A percentile compares a stretch with the other conserved stretches of the same genome.
Conservation (phyloP, 2,113 vertebrate genomes). For the Melanostigma gelatinosum region DNA sequence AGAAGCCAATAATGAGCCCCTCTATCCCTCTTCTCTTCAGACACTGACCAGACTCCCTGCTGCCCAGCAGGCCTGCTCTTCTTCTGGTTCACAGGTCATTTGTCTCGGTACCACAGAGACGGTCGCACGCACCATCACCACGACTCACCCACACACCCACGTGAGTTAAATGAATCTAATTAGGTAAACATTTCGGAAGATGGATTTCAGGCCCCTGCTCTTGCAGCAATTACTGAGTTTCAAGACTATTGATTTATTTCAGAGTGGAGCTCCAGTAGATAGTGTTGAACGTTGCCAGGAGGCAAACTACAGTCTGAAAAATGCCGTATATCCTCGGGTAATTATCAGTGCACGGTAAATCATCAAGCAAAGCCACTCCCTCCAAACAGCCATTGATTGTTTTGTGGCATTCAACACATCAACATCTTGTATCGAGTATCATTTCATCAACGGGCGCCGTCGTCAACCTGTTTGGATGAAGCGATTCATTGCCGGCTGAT, state of each 20-base stretch:
- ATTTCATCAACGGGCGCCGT: constrained; percentile 44
- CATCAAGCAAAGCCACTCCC: constrained; percentile 31
- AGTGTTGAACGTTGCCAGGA: constrained; percentile 45
- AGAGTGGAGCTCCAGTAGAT: constrained; percentile 22
- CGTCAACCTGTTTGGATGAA: constrained; percentile 10
- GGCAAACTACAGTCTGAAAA: constrained; percentile 23
- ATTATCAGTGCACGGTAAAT: constrained; percentile 44
- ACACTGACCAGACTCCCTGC: constrained; percentile 32
- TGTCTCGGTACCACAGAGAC: constrained; percentile 2
- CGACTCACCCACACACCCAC: constrained; percentile 22
- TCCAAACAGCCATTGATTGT: constrained; percentile 37
- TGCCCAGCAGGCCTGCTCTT: not conserved
- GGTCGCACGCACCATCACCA: not conserved
- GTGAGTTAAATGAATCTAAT: constrained; percentile 56
- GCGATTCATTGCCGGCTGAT: not conserved
- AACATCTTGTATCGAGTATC: constrained; percentile 25
- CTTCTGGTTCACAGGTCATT: constrained; percentile 55
- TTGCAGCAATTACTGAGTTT: constrained; percentile 62
- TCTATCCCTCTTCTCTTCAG: constrained; percentile 37
- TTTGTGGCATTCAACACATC: constrained; percentile 26
- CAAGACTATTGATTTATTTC: constrained; percentile 59
- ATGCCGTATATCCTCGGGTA: constrained; percentile 33
- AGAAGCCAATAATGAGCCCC: constrained; percentile 59
- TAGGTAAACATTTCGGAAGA: constrained; percentile 59
- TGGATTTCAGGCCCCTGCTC: constrained; percentile 52